phyloP scores from a whole-genome alignment of 2,888 invertebrate genomes.

The Plusia festucae region DNA sequence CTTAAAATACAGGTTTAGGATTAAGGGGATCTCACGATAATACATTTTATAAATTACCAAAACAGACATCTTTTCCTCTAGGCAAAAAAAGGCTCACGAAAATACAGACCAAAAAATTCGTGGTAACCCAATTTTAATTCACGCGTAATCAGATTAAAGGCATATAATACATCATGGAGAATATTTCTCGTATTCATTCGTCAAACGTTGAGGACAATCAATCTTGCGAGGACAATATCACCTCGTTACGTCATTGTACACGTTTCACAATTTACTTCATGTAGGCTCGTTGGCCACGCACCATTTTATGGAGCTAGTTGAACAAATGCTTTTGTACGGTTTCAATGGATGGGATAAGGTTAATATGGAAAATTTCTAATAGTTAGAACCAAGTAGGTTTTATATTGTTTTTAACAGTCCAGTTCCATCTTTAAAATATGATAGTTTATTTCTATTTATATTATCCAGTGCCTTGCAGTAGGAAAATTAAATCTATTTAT shows the following conservation, averaged over 20 bases:
- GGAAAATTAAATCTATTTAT: no score
- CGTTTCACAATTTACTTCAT: conserved; percentile 49
- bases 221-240: conserved; percentile 65
- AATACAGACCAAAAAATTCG: conserved; percentile 8
- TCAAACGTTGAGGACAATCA: conserved; percentile 61
- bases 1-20: no score
- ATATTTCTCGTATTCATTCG: conserved; percentile 58
- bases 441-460: no score
- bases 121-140: conserved; percentile 48
- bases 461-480: no score
- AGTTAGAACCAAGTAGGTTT: not conserved
- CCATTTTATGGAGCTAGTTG: conserved; percentile 31
- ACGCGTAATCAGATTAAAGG: conserved; percentile 49
- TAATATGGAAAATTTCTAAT: not conserved
- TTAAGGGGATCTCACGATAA: no score
- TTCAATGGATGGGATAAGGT: conserved; percentile 14
- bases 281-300: conserved; percentile 36
- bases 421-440: no score
- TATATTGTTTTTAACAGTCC: no score
- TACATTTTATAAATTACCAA: no score
- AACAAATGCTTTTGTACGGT: conserved; percentile 37
- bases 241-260: conserved; percentile 60
- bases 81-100: no score
- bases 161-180: conserved; percentile 54
- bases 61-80: no score